These are phyloP conservation scores for Lypha dubia DNA, from an alignment of 2,888 invertebrate species.

Conservation along the genomic window DNA sequence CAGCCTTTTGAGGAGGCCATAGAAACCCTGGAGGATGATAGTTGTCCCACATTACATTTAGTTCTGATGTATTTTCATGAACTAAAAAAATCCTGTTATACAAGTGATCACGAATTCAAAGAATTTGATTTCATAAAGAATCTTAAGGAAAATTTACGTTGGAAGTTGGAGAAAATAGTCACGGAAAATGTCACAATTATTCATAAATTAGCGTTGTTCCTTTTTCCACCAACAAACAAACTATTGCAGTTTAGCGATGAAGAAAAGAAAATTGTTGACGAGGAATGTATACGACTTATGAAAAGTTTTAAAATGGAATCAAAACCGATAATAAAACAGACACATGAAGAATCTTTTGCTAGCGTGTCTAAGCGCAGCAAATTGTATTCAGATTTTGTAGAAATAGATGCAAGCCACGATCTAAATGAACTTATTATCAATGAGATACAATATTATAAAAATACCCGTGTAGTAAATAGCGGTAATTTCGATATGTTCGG, in stretches of 20 bases:
- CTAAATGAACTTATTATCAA: background rate
- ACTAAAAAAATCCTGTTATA: slow-evolving; percentile 17
- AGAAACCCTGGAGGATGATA: slow-evolving; percentile 29
- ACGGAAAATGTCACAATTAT: slow-evolving; percentile 15
- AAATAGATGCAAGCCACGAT: background rate
- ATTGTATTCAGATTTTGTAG: slow-evolving; percentile 36
- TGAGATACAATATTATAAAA: slow-evolving; percentile 43
- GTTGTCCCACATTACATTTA: slow-evolving; percentile 20
- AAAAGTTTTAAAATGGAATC: background rate
- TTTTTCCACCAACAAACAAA: slow-evolving; percentile 31
- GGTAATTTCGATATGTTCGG: slow-evolving; percentile 22
- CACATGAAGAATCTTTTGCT: background rate
- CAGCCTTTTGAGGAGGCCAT: slow-evolving; percentile 38
- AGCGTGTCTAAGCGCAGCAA: slow-evolving; percentile 6
- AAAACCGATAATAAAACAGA: background rate
- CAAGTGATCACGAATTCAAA: slow-evolving; percentile 7
- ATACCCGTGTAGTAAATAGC: background rate
- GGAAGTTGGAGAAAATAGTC: background rate
- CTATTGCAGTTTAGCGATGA: background rate
- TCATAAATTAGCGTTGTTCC: slow-evolving; percentile 31
- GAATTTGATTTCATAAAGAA: slow-evolving; percentile 24
- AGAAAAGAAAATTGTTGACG: slow-evolving; percentile 8
- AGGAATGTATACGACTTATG: slow-evolving; percentile 18
- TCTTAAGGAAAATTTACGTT: slow-evolving; percentile 20
- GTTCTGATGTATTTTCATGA: slow-evolving; percentile 37